Conservation (phyloP, 2,888 invertebrate genomes). For the Eristalis tenax region DNA sequence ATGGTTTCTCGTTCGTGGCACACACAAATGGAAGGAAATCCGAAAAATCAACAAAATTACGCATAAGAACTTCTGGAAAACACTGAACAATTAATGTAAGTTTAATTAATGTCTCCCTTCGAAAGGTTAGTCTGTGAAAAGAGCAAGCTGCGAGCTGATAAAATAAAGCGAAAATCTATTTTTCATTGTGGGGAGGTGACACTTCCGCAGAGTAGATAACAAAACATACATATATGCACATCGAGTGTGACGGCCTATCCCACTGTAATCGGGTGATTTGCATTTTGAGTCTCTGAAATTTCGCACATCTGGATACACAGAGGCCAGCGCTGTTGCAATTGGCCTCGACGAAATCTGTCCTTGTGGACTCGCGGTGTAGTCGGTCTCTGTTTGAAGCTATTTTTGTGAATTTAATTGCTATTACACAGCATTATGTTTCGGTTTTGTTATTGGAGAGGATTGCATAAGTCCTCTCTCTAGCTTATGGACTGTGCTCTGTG, state of each 20-base stretch:
- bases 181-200: background rate
- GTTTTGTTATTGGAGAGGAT: conserved; percentile 56
- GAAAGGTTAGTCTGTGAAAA: background rate
- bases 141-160: background rate
- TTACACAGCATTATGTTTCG: conserved; percentile 48
- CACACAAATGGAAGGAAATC: conserved; percentile 60
- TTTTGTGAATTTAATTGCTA: conserved; percentile 60
- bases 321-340: background rate
- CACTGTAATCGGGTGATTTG: background rate
- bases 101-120: background rate
- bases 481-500: background rate
- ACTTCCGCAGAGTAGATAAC: conserved; percentile 2
- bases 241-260: background rate
- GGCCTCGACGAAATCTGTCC: conserved; percentile 36
- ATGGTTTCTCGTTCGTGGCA: conserved; percentile 21
- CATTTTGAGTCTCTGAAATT: background rate
- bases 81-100: conserved; percentile 5
- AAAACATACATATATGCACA: background rate
- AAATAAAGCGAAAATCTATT: background rate
- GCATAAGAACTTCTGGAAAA: conserved; percentile 12
- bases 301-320: background rate
- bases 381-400: conserved; percentile 43
- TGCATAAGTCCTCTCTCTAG: conserved; percentile 50
- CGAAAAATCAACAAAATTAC: conserved; percentile 23
- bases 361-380: background rate